Conservation (phyloP, 2,113 vertebrate species). For the Alces alces region DNA sequence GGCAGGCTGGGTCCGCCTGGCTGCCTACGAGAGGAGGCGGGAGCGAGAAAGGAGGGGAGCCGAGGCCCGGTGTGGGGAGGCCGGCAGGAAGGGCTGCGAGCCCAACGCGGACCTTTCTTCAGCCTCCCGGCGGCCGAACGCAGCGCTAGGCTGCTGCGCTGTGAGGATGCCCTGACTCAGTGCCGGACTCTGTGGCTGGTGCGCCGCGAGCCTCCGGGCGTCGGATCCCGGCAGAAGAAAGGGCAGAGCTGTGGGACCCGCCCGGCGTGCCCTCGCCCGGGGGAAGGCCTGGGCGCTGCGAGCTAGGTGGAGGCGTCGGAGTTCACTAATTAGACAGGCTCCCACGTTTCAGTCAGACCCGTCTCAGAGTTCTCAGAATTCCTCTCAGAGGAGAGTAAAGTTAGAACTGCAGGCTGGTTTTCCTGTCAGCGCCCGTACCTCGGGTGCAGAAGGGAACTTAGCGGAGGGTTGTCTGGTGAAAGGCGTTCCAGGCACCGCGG, state of each 20-base stretch:
- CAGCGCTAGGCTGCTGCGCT: neutral
- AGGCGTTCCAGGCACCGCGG: neutral
- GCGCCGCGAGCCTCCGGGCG: neutral
- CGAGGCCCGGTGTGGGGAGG: constrained; percentile 48
- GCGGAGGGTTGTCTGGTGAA: neutral
- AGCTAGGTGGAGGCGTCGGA: neutral
- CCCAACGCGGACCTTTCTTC: neutral
- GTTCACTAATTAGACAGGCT: neutral
- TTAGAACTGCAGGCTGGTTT: neutral
- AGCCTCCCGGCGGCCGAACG: neutral
- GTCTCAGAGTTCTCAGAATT: constrained; percentile 6
- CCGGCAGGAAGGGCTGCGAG: neutral
- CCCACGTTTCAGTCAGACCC: neutral
- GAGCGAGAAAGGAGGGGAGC: constrained; percentile 47
- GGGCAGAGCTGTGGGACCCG: neutral
- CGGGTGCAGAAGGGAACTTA: neutral
- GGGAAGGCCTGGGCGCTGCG: neutral
- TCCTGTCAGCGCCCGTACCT: neutral
- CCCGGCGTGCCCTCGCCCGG: neutral
- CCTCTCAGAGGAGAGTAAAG: neutral
- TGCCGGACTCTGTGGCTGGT: neutral
- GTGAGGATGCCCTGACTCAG: neutral
- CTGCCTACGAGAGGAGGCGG: constrained; percentile 58
- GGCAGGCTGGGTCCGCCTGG: constrained; percentile 61
- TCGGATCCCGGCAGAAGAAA: neutral